Conservation (phyloP, 2,113 vertebrate genomes). For the Grammomys dolichurus region DNA sequence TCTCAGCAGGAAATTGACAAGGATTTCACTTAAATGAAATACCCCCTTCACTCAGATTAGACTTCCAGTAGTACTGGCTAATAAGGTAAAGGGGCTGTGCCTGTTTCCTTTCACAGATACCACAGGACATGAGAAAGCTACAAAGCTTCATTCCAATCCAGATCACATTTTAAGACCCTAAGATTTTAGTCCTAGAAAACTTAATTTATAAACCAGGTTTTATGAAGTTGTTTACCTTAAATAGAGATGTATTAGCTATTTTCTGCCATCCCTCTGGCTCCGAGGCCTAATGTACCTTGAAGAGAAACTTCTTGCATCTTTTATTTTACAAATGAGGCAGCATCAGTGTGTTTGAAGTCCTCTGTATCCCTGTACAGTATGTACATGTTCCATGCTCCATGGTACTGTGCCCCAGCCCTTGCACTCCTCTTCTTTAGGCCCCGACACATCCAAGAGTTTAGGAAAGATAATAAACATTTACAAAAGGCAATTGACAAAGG, state of each 20-base stretch:
- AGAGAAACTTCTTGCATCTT: background rate
- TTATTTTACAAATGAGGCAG: constrained; percentile 18
- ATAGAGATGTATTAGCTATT: background rate
- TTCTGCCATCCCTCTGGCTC: background rate
- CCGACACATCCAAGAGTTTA: background rate
- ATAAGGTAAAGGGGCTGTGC: background rate
- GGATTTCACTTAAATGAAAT: background rate
- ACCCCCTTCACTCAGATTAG: background rate
- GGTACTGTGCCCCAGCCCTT: background rate
- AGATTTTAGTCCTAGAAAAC: background rate
- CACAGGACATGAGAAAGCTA: background rate
- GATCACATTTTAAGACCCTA: background rate
- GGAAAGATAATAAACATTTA: background rate
- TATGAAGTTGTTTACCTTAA: background rate
- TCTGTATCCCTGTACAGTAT: background rate
- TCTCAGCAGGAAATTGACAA: background rate
- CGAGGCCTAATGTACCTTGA: background rate
- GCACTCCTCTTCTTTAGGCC: background rate
- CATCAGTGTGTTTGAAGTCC: background rate
- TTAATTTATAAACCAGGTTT: background rate
- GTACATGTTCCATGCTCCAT: no score
- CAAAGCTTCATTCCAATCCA: background rate
- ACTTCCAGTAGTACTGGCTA: background rate
- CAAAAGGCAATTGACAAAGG: background rate
- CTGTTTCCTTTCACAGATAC: background rate